Evolutionary conservation across 2,888 invertebrate genomes (phyloP).

Genomic region (Watsonalla cultraria): DNA sequence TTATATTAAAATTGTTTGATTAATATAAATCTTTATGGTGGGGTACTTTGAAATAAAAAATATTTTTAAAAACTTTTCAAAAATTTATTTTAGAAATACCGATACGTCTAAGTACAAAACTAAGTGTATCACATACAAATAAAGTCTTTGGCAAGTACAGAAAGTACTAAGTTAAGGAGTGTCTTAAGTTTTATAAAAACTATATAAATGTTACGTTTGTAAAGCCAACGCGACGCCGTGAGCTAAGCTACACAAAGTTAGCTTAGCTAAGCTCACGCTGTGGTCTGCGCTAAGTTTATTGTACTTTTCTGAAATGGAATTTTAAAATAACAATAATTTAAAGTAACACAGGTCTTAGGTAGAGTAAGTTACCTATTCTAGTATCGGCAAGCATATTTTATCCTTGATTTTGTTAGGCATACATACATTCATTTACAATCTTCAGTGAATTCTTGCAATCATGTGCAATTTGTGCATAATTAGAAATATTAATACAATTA

Average conservation of each 20-base stretch:
- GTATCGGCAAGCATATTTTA: too few relatives aligned
- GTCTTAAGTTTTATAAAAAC: slow-evolving; percentile 33
- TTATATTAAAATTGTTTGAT: too few relatives aligned
- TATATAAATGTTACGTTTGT: slow-evolving; percentile 19
- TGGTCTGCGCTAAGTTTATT: not conserved
- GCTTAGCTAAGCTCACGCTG: too few relatives aligned
- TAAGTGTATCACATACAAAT: slow-evolving; percentile 74
- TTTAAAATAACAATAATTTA: not conserved
- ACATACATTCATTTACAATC: too few relatives aligned
- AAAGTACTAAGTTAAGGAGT: slow-evolving; percentile 37
- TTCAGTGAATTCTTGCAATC: too few relatives aligned
- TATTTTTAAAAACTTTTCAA: slow-evolving; percentile 27
- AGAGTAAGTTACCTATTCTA: not conserved
- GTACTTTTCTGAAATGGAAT: not conserved
- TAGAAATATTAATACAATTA: too few relatives aligned
- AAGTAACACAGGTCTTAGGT: not conserved
- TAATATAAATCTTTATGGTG: too few relatives aligned
- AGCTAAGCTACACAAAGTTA: too few relatives aligned
- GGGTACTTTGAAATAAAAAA: slow-evolving; percentile 15
- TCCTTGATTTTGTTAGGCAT: too few relatives aligned
- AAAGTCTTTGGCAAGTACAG: slow-evolving; percentile 75
- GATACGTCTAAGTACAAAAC: slow-evolving; percentile 64
- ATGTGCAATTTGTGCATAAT: too few relatives aligned
- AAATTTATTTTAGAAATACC: slow-evolving; percentile 53
- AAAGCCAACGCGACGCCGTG: too few relatives aligned